Evolutionary conservation across 2,888 invertebrate genomes (phyloP).

Genomic region (Drosophila melanosoma): DNA sequence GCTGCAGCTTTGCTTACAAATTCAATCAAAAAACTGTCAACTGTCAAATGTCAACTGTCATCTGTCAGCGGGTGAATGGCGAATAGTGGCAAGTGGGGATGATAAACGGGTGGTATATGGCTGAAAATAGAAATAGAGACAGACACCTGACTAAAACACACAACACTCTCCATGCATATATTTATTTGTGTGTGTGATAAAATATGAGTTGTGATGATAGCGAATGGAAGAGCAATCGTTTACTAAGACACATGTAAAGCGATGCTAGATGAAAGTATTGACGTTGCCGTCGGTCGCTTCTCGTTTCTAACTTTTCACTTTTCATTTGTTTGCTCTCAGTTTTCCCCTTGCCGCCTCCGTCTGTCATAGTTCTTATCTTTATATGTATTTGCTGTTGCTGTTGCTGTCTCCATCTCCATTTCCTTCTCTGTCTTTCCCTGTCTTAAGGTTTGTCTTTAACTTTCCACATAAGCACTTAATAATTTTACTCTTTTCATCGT

Average conservation of each 20-base stretch:
- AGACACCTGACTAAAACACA: slow-evolving; percentile 45
- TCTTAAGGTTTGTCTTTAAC: slow-evolving; percentile 1
- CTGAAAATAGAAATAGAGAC: slow-evolving; percentile 21
- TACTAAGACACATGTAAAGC: slow-evolving; percentile 56
- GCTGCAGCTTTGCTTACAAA: slow-evolving; percentile 79
- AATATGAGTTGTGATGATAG: slow-evolving; percentile 32
- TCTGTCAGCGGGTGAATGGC: slow-evolving; percentile 21
- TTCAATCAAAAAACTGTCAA: slow-evolving; percentile 74
- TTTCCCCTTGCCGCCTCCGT: neutral
- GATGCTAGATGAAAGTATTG: slow-evolving; percentile 80
- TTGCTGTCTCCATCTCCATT: neutral
- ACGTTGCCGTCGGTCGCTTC: neutral
- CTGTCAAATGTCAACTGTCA: slow-evolving; percentile 68
- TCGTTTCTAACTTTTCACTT: neutral
- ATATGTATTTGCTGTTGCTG: neutral
- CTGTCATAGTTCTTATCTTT: slow-evolving; percentile 17
- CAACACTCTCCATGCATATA: neutral
- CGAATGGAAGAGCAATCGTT: slow-evolving; percentile 13
- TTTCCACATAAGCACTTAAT: neutral
- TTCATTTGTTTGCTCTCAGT: neutral
- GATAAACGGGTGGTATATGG: neutral
- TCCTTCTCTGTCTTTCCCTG: neutral
- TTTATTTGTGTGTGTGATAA: neutral
- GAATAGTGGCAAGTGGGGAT: neutral
- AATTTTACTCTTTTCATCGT: neutral